Percentiles rank a stretch among this genome's conserved stretches.
These are phyloP conservation scores for Cossypha polioptera DNA, from an alignment of 2,797 vertebrate species.

Conservation along the genomic window DNA sequence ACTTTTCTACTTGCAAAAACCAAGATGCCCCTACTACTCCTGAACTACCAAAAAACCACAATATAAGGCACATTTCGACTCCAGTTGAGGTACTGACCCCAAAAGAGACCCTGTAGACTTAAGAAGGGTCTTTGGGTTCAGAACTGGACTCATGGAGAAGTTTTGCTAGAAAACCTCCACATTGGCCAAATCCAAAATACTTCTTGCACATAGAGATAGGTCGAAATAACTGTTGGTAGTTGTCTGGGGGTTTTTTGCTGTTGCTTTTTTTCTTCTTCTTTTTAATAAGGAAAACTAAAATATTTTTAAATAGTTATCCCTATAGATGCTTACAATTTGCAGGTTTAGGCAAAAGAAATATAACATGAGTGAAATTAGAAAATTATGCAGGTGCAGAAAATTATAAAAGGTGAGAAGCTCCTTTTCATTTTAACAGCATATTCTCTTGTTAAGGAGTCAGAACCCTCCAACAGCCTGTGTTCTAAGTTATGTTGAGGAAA, in stretches of 20 bases:
- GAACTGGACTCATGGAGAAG: not conserved
- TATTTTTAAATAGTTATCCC: not conserved
- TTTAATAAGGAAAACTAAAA: not conserved
- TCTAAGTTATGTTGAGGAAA: not conserved
- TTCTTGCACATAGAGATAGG: not conserved
- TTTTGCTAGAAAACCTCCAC: not conserved
- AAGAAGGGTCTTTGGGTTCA: not conserved
- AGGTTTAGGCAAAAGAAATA: not conserved
- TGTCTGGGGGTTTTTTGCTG: rapidly evolving
- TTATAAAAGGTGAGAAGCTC: not conserved
- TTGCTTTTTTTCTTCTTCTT: too few relatives aligned
- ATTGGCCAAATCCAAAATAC: not conserved
- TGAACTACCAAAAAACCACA: not conserved
- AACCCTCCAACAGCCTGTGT: not conserved
- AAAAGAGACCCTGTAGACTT: not conserved
- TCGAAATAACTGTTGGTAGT: not conserved
- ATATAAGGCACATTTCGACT: not conserved
- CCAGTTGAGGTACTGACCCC: not conserved
- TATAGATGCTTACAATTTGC: not conserved
- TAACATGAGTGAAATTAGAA: not conserved
- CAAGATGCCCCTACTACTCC: not conserved
- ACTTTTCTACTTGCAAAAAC: not conserved
- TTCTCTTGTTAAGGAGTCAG: not conserved
- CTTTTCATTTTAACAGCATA: not conserved
- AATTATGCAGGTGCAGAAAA: not conserved